phyloP scores from a whole-genome alignment of 2,113 vertebrate species.

The Melierax canorus region DNA sequence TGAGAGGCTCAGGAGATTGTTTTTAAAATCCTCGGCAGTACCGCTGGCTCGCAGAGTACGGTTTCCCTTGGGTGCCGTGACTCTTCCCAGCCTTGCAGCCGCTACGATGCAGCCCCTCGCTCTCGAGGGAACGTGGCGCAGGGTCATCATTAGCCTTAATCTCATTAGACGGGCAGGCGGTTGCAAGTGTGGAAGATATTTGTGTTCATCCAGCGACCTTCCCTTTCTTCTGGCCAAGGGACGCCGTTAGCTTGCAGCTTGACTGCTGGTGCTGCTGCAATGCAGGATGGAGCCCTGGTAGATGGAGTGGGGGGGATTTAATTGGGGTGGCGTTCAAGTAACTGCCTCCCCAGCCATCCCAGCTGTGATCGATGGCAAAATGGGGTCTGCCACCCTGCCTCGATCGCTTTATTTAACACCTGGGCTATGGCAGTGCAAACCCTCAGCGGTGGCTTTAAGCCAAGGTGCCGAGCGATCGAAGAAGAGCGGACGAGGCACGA shows the following conservation, averaged over 20 bases:
- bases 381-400: not conserved
- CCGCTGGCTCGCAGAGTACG: not conserved
- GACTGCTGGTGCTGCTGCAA: not conserved
- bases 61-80: not conserved
- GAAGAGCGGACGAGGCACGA: not conserved
- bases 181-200: not conserved
- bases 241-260: not conserved
- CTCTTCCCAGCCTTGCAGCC: not conserved
- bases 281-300: not conserved
- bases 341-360: no score
- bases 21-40: not conserved
- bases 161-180: not conserved
- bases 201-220: not conserved
- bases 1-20: not conserved
- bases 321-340: not conserved
- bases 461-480: not conserved
- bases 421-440: not conserved
- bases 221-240: not conserved
- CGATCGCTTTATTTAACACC: not conserved
- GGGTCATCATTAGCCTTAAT: not conserved
- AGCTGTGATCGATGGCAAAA: not conserved
- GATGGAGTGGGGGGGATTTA: not conserved
- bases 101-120: not conserved
- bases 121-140: rapidly evolving
- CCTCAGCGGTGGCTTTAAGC: not conserved